Conservation (phyloP, 2,113 vertebrate species). For the Hypocryptadius cinnamomeus region DNA sequence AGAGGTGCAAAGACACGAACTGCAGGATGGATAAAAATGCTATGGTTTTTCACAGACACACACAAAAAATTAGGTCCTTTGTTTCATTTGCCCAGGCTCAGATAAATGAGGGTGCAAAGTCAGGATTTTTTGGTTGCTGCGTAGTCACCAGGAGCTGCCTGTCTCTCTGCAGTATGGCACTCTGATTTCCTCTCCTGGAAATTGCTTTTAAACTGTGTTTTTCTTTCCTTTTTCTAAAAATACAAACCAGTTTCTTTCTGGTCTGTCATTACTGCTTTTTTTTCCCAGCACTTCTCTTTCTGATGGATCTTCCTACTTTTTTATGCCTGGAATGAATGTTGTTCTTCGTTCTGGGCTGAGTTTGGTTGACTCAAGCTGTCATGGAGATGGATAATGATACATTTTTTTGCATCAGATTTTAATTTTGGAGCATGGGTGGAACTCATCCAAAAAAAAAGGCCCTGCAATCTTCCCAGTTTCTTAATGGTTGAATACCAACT, state of each 20-base stretch:
- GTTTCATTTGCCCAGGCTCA: neutral
- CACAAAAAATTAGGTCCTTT: neutral
- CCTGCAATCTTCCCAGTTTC: neutral
- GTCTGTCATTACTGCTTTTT: slow-evolving; percentile 35
- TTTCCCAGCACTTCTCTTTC: slow-evolving; percentile 33
- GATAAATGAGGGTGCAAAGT: neutral
- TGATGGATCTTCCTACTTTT: slow-evolving; percentile 41
- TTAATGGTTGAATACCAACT: neutral
- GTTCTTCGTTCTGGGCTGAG: neutral
- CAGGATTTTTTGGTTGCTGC: neutral
- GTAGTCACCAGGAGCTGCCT: neutral
- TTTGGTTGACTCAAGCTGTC: slow-evolving; percentile 39
- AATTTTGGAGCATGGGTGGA: slow-evolving; percentile 16
- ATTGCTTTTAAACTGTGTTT: slow-evolving; percentile 17
- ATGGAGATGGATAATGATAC: slow-evolving; percentile 26
- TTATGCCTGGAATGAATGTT: slow-evolving; percentile 3
- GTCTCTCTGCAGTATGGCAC: neutral
- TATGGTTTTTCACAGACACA: neutral
- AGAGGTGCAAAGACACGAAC: neutral
- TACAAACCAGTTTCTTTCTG: slow-evolving; percentile 9
- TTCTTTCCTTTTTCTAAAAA: slow-evolving; percentile 46
- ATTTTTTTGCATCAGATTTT: slow-evolving; percentile 34
- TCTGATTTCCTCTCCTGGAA: slow-evolving; percentile 16
- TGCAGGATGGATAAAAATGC: neutral
- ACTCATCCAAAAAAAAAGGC: neutral